A percentile compares a stretch with the other conserved stretches of the same genome.
These are phyloP conservation scores for Rosalia funebris DNA, from an alignment of 2,888 invertebrate genomes.

Conservation along the genomic window DNA sequence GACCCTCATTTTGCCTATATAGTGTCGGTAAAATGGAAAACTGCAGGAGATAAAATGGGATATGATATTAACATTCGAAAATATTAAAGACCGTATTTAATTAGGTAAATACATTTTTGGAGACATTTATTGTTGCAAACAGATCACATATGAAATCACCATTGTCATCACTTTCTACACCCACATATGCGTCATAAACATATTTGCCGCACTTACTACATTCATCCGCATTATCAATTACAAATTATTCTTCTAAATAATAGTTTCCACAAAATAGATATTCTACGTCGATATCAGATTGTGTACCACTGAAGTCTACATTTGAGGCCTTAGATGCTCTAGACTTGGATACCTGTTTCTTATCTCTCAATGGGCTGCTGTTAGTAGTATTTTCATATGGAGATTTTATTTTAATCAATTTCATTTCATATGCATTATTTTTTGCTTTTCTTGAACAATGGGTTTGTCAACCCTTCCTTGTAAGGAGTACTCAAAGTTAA, in stretches of 20 bases:
- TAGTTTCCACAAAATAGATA: slow-evolving; percentile 21
- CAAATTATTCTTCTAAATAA: slow-evolving; percentile 10
- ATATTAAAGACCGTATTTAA: slow-evolving; percentile 13
- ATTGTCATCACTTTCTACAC: slow-evolving; percentile 21
- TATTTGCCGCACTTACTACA: slow-evolving; percentile 22
- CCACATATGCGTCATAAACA: slow-evolving; percentile 20
- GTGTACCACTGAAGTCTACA: slow-evolving; percentile 10
- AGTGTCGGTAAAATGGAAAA: slow-evolving; percentile 21
- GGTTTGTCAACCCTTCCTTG: slow-evolving; percentile 6
- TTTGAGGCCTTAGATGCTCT: slow-evolving; percentile 7
- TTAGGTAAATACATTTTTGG: slow-evolving; percentile 4
- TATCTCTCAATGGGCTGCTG: slow-evolving; percentile 2
- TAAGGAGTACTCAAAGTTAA: slow-evolving; percentile 8
- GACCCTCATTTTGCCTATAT: slow-evolving; percentile 13
- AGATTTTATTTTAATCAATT: slow-evolving; percentile 7
- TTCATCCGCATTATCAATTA: slow-evolving; percentile 16
- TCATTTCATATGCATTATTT: slow-evolving; percentile 20
- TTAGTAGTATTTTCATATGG: slow-evolving; percentile 13
- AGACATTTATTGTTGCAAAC: slow-evolving; percentile 6
- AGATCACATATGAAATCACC: slow-evolving; percentile 18
- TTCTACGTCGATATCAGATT: slow-evolving; percentile 20
- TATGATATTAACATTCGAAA: slow-evolving; percentile 14
- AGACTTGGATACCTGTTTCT: slow-evolving; percentile 18
- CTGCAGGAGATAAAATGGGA: slow-evolving; percentile 20
- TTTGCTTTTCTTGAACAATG: slow-evolving; percentile 12